Evolutionary conservation across 2,113 vertebrate species (phyloP).

Genomic region (Gallinago media): DNA sequence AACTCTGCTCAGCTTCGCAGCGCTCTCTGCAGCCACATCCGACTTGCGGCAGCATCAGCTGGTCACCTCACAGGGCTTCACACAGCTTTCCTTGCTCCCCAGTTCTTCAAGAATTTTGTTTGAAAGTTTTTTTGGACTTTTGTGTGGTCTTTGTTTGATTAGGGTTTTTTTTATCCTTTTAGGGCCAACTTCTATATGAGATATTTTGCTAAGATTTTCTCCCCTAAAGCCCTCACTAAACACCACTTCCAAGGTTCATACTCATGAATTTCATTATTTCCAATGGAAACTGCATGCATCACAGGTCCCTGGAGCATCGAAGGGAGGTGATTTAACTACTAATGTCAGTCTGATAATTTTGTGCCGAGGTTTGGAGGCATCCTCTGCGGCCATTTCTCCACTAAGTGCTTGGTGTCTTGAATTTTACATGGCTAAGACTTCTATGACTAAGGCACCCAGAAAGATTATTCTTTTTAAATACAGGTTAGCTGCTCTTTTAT

Average conservation of each 20-base stretch:
- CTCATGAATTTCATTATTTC: not conserved
- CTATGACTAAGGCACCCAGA: conserved; percentile 29
- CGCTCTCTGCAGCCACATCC: rapidly evolving
- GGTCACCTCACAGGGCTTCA: not conserved
- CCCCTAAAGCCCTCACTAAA: not conserved
- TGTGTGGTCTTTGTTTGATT: not conserved
- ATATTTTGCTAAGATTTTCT: not conserved
- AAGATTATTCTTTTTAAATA: conserved; percentile 63
- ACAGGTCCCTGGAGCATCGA: not conserved
- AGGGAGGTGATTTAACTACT: not conserved
- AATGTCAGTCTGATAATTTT: not conserved
- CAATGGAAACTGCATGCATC: not conserved
- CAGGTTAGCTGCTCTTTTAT: conserved; percentile 56
- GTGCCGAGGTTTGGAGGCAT: not conserved
- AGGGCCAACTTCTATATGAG: not conserved
- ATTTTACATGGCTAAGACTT: conserved; percentile 45
- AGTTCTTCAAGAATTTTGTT: not conserved
- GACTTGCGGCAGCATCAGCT: rapidly evolving
- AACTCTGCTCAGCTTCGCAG: rapidly evolving
- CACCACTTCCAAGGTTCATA: not conserved
- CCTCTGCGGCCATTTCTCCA: not conserved
- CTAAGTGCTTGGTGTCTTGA: conserved; percentile 28
- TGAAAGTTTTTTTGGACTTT: not conserved
- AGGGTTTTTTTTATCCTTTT: not conserved
- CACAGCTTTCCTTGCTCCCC: not conserved